Evolutionary conservation across 2,797 vertebrate genomes (phyloP).

Genomic region (Sebastes variabilis): DNA sequence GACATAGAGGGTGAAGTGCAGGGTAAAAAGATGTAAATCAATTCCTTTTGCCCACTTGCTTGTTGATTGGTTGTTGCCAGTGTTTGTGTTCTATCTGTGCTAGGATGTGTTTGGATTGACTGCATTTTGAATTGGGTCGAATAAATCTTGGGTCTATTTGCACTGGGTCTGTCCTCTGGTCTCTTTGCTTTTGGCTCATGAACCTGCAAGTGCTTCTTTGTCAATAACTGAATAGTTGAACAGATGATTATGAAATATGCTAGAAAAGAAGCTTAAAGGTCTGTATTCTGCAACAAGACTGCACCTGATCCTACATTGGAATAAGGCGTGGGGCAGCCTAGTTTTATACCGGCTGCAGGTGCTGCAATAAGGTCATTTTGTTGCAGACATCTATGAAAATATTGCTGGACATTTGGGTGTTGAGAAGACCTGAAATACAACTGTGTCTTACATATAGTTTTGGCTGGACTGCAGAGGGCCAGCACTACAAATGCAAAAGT

Average conservation of each 20-base stretch:
- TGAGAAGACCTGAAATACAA: not conserved
- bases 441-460: not conserved
- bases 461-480: too few species aligned
- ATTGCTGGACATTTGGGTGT: not conserved
- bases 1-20: too few species aligned
- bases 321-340: not conserved
- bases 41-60: too few species aligned
- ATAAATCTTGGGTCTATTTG: not conserved
- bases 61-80: too few species aligned
- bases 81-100: too few species aligned
- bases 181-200: not conserved
- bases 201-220: not conserved
- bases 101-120: too few species aligned
- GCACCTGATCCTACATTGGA: not conserved
- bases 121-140: not conserved
- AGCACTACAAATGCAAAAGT: too few species aligned
- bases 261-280: not conserved
- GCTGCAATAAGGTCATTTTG: not conserved
- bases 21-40: too few species aligned
- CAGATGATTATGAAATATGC: not conserved
- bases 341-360: not conserved
- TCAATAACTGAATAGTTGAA: not conserved
- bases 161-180: not conserved
- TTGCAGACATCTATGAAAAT: constrained; percentile 7
- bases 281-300: not conserved